A percentile compares a stretch with the other conserved stretches of the same genome.
phyloP scores from a whole-genome alignment of 2,113 vertebrate species.

The Atherinomorus stipes region DNA sequence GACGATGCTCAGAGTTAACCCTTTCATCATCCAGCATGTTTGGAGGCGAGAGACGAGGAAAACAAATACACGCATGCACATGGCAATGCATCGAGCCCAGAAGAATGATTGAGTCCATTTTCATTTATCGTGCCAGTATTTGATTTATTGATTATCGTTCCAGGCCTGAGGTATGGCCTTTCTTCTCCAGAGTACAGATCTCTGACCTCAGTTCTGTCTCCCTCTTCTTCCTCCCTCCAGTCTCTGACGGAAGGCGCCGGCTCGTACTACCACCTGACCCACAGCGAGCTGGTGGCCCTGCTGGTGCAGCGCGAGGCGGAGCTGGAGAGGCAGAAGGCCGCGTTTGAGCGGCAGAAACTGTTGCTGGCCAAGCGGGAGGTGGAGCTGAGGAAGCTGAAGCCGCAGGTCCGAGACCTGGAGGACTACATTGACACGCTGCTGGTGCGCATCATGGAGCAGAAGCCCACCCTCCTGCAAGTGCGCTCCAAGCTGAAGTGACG shows the following conservation, averaged over 20 bases:
- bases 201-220: not conserved
- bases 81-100: too few relatives aligned
- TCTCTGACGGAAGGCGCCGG: conserved; percentile 84
- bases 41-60: too few relatives aligned
- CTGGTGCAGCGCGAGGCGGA: conserved; percentile 87
- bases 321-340: conserved; percentile 85
- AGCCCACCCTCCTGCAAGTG: conserved; percentile 93
- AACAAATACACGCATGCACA: too few relatives aligned
- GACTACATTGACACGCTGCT: conserved; percentile 97
- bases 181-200: too few relatives aligned
- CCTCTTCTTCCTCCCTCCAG: conserved; percentile 33
- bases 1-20: too few relatives aligned
- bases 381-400: conserved; percentile 89
- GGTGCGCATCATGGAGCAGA: conserved; percentile 98
- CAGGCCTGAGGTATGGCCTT: too few relatives aligned
- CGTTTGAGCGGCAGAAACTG: conserved; percentile 85
- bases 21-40: too few relatives aligned
- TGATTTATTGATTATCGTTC: too few relatives aligned
- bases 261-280: conserved; percentile 94
- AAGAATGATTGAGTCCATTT: too few relatives aligned
- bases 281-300: conserved; percentile 92
- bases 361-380: conserved; percentile 90
- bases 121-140: too few relatives aligned
- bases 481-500: conserved; percentile 82
- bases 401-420: conserved; percentile 92